These are phyloP conservation scores for Nymphalis urticae DNA, from an alignment of 2,888 invertebrate species.

Conservation along the genomic window DNA sequence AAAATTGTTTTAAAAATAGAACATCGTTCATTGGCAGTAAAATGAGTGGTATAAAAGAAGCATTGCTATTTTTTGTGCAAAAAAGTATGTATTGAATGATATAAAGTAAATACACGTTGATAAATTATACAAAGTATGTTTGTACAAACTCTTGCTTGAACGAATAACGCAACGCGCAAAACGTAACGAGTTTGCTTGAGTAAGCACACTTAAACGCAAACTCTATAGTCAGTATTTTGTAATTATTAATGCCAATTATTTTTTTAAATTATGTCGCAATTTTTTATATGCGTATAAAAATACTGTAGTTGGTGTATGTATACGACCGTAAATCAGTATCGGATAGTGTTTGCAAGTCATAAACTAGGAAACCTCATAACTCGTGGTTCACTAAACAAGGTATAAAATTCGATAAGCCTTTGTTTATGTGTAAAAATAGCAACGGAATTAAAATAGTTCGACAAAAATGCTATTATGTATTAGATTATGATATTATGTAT, in stretches of 20 bases:
- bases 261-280: not conserved
- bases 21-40: too few species aligned
- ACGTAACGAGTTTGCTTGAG: too few species aligned
- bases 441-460: conserved; percentile 7
- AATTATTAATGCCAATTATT: not conserved
- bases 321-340: conserved; percentile 18
- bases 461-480: not conserved
- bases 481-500: not conserved
- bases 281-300: not conserved
- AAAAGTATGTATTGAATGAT: too few species aligned
- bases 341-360: conserved; percentile 20
- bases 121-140: too few species aligned
- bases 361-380: conserved; percentile 28
- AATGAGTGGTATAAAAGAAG: too few species aligned
- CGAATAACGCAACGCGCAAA: too few species aligned
- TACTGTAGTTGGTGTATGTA: not conserved
- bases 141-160: too few species aligned
- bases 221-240: too few species aligned
- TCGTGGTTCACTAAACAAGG: conserved; percentile 35
- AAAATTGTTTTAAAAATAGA: too few species aligned
- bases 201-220: too few species aligned
- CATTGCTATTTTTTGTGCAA: too few species aligned
- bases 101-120: too few species aligned
- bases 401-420: conserved; percentile 33
- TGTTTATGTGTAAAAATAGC: conserved; percentile 23